Evolutionary conservation across 2,888 invertebrate species (phyloP).

Genomic region (Catonia carolina): DNA sequence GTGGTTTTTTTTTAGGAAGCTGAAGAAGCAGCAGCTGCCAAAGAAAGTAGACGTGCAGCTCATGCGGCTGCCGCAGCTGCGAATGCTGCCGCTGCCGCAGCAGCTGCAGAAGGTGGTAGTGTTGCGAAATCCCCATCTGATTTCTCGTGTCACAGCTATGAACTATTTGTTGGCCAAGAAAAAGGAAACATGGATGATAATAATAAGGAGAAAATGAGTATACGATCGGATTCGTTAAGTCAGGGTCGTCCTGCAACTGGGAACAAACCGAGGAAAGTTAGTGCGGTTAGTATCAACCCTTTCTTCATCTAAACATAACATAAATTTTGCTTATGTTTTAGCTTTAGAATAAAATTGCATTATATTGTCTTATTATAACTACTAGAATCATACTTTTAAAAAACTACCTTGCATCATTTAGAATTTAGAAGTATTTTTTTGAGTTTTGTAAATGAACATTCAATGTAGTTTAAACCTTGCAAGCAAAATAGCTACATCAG

Average conservation of each 20-base stretch:
- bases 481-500: no score
- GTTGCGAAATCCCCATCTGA: constrained; percentile 86
- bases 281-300: constrained; percentile 71
- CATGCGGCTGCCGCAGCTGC: constrained; percentile 32
- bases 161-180: constrained; percentile 82
- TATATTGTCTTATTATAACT: no score
- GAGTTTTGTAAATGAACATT: no score
- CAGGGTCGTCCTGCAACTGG: constrained; percentile 53
- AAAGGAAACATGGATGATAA: constrained; percentile 84
- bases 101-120: constrained; percentile 47
- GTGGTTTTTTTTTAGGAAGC: constrained; percentile 67
- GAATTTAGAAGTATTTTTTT: no score
- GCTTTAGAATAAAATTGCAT: no score
- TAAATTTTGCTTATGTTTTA: no score
- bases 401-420: no score
- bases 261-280: constrained; percentile 81
- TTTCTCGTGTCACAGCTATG: constrained; percentile 87
- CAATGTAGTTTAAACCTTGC: no score
- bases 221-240: constrained; percentile 77
- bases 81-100: constrained; percentile 55
- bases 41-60: constrained; percentile 48
- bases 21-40: constrained; percentile 69
- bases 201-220: constrained; percentile 85
- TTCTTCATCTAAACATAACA: no score
- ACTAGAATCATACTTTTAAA: no score